These are phyloP conservation scores for Planococcus citri DNA, from an alignment of 1,140 invertebrate species.

Conservation along the genomic window DNA sequence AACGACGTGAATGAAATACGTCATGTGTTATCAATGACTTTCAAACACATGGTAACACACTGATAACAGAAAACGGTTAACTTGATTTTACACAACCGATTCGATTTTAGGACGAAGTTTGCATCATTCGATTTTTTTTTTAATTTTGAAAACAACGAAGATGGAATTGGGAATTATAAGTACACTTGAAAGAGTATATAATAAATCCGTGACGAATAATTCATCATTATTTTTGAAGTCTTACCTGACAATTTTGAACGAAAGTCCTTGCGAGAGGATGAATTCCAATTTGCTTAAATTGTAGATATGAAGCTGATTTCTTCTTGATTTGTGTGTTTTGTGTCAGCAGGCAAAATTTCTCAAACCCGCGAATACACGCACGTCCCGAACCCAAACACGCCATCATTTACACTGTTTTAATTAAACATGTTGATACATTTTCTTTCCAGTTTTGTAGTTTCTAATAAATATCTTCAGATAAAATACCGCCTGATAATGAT, in stretches of 20 bases:
- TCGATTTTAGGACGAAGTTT: too few species aligned
- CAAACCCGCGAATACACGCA: constrained; percentile 15
- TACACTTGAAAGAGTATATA: too few species aligned
- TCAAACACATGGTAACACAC: constrained; percentile 12
- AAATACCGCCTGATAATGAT: constrained; percentile 13
- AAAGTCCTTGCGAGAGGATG: constrained; percentile 13
- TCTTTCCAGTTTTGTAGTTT: constrained; percentile 15
- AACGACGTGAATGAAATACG: too few species aligned
- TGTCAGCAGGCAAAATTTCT: constrained; percentile 1
- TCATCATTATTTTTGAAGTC: too few species aligned
- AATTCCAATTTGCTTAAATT: constrained; percentile 9
- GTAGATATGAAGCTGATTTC: background rate
- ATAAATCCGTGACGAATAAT: too few species aligned
- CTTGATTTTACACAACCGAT: background rate
- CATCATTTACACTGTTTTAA: constrained; percentile 19
- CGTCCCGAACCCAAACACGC: constrained; percentile 18
- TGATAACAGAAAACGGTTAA: constrained; percentile 12
- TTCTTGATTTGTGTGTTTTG: constrained; percentile 15
- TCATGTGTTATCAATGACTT: constrained; percentile 11
- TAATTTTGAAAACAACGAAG: too few species aligned
- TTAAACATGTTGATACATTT: constrained; percentile 15
- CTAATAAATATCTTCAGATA: background rate
- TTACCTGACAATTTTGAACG: constrained; percentile 10
- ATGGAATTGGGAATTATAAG: too few species aligned
- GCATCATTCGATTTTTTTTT: too few species aligned